Evolutionary conservation across 2,797 vertebrate genomes (phyloP).

Genomic region (Syncerus caffer): DNA sequence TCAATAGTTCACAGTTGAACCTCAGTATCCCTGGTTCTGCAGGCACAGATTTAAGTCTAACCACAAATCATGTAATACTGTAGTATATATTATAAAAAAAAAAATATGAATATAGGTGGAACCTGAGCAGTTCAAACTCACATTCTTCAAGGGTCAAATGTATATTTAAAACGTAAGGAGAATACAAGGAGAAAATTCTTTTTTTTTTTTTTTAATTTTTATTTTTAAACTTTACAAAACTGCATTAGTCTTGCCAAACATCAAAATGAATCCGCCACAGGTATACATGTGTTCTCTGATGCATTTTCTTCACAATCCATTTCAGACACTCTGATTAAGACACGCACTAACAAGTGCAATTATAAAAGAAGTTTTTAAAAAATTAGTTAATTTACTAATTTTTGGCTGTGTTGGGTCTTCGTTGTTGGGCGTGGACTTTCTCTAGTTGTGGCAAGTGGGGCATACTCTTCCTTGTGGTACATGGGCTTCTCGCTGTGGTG

Average conservation of each 20-base stretch:
- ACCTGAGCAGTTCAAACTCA: background rate
- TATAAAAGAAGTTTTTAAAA: background rate
- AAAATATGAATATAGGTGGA: background rate
- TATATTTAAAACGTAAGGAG: background rate
- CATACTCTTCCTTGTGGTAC: background rate
- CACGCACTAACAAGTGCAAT: background rate
- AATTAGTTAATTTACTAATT: background rate
- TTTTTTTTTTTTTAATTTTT: too few relatives aligned
- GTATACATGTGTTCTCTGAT: background rate
- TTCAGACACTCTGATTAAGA: constrained; percentile 18
- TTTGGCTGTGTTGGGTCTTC: background rate
- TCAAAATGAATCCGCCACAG: too few relatives aligned
- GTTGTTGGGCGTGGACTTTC: background rate
- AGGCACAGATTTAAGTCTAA: background rate
- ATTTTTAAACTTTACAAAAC: too few relatives aligned
- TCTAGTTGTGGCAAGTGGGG: background rate
- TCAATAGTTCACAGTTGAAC: background rate
- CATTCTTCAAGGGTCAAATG: background rate
- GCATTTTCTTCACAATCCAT: background rate
- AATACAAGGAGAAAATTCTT: background rate
- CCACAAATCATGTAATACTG: background rate
- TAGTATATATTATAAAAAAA: background rate
- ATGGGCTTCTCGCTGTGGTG: background rate
- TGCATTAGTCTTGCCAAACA: too few relatives aligned
- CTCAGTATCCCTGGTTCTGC: background rate